phyloP scores from a whole-genome alignment of 2,888 invertebrate genomes.

The Phasia obesa region DNA sequence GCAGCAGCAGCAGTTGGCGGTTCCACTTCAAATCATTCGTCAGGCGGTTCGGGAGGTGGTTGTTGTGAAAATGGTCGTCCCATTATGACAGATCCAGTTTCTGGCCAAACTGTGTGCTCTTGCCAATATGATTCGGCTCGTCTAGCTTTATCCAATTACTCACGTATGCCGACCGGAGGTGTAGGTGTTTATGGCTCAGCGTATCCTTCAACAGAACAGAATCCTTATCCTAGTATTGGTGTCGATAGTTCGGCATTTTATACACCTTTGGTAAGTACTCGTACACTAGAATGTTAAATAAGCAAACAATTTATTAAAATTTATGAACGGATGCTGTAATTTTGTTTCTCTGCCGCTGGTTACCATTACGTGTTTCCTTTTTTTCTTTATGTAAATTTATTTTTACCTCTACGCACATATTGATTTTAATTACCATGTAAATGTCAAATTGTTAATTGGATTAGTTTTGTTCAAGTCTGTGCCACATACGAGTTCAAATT shows the following conservation, averaged over 20 bases:
- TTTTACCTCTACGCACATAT: conserved; percentile 21
- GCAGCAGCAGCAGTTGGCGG: conserved; percentile 68
- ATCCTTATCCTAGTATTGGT: conserved; percentile 95
- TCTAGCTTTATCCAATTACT: conserved; percentile 89
- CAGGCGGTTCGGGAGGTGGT: conserved; percentile 60
- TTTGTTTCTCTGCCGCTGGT: background rate
- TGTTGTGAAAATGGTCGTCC: conserved; percentile 96
- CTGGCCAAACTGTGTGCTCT: conserved; percentile 96
- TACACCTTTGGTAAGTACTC: conserved; percentile 96
- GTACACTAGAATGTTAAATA: background rate
- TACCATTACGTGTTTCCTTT: background rate
- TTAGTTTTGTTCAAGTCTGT: conserved; percentile 71
- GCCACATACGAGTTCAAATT: conserved; percentile 28
- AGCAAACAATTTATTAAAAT: background rate
- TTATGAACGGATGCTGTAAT: background rate
- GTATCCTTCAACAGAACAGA: conserved; percentile 95
- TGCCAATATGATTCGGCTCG: conserved; percentile 96
- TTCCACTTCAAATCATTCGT: conserved; percentile 52
- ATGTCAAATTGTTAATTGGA: conserved; percentile 75
- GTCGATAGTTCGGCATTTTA: conserved; percentile 97
- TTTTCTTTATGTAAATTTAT: conserved; percentile 5
- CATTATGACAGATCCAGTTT: conserved; percentile 95
- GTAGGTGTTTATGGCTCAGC: conserved; percentile 93
- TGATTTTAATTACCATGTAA: conserved; percentile 66
- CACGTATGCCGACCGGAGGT: conserved; percentile 89